Base-by-base conservation (phyloP, 2,888 invertebrate species). In the Mechanitis messenoides region DNA sequence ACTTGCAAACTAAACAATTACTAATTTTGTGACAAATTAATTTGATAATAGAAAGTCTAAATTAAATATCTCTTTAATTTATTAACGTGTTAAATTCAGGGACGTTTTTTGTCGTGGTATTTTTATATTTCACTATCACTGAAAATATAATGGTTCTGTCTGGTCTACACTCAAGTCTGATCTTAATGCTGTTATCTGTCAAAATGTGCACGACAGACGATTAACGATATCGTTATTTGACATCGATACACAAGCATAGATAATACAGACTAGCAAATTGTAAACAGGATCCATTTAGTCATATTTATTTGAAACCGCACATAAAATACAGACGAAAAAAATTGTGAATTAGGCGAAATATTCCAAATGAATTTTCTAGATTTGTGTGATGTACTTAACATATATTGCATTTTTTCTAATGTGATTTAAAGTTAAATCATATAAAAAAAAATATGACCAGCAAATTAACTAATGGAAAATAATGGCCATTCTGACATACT, bases 1-100 rank as follows among this genome's bases (percentile, higher is more conserved):
- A 63, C 66, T 69, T 72, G 71, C 72, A 74, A 70, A 71, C 64
- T 67, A 61, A 64, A 35, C 35, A 58, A 53, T 35, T 45, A 50
- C n/a, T 28, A 50, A 53, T 56, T 59, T n/a, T 55, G 28, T n/a
- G 42, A 58, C 6, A 33, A 45, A 53, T 50, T 56, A 45, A 20
- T 56, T 58, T 61, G 46, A 28, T 53, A 38, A 20, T 50, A 55
- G 6, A 45, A 55, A 46, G n/a, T 35, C 9, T 31, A 11, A 50
- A 50, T 31, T 9, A 9, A 50, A 50, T 50, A 50, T 50, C 28
- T 31, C 31, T 50, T 50, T 50, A 31, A 7, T n/a, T 47, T 50
- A 50, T 50, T 31, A 9, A 50, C 31, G 28, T 9, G 5, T 2
- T 50, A 31, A 50, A 35, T 50, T n/a, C 7, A 9, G 50, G 31